Percentiles rank a stretch among this genome's conserved stretches.
phyloP scores from a whole-genome alignment of 92 coral and sea anemone species.

The Siderastrea siderea region DNA sequence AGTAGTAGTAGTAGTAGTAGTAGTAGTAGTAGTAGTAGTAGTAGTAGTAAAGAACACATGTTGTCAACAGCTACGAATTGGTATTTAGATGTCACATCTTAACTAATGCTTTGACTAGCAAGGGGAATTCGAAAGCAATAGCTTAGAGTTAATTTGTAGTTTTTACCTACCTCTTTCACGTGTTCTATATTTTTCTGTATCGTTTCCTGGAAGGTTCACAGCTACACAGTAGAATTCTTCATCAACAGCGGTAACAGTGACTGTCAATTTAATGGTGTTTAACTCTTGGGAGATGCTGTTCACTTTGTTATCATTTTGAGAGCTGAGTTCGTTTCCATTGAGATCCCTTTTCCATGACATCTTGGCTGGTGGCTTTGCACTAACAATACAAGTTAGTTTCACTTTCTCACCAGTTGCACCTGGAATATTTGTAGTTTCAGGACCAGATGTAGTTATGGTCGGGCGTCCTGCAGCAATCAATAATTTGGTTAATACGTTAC shows the following conservation, averaged over 20 bases:
- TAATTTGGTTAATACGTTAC: no score
- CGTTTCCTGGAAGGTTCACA: no score
- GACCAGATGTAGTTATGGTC: slow-evolving; percentile 57
- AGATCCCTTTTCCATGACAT: neutral
- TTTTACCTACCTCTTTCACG: slow-evolving; percentile 73
- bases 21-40: no score
- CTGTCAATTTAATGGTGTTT: slow-evolving; percentile 2
- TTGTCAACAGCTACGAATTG: no score
- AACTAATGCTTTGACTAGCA: no score
- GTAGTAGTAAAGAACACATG: no score
- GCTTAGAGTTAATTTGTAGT: neutral
- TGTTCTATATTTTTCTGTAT: slow-evolving; percentile 71
- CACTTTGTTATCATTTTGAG: slow-evolving; percentile 20
- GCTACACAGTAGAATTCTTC: slow-evolving; percentile 50
- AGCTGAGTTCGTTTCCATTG: neutral
- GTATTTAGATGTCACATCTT: no score
- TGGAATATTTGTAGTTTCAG: slow-evolving; percentile 68
- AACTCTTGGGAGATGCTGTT: slow-evolving; percentile 21
- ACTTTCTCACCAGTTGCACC: slow-evolving; percentile 36
- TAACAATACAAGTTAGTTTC: slow-evolving; percentile 44
- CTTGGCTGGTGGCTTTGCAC: slow-evolving; percentile 44
- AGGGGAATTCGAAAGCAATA: no score
- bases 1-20: no score
- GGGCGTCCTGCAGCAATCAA: slow-evolving; percentile 63
- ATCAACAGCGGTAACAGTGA: slow-evolving; percentile 47